These are phyloP conservation scores for Zalophus californianus DNA, from an alignment of 2,797 vertebrate species.

Conservation along the genomic window DNA sequence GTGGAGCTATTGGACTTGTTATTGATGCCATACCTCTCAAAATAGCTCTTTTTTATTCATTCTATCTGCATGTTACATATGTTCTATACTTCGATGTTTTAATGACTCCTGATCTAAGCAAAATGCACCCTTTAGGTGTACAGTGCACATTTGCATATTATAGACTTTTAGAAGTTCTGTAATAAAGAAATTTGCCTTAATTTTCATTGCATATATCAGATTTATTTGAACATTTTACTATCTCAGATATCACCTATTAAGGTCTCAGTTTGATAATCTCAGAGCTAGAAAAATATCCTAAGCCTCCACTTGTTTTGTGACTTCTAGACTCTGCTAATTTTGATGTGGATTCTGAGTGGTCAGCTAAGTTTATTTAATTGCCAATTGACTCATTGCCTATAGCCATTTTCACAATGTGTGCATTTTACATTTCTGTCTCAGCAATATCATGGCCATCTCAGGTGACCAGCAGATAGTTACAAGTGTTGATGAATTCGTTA, in stretches of 20 bases:
- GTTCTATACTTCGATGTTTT: background rate
- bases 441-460: background rate
- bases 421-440: background rate
- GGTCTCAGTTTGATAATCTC: constrained; percentile 6
- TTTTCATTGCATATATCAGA: background rate
- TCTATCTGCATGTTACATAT: background rate
- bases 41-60: background rate
- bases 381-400: background rate
- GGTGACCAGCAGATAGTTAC: background rate
- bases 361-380: background rate
- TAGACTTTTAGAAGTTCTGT: background rate
- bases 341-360: background rate
- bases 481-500: background rate
- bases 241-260: constrained; percentile 5
- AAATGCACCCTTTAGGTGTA: background rate
- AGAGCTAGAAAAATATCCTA: constrained; percentile 7
- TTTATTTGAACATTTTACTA: constrained; percentile 33
- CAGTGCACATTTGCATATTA: background rate
- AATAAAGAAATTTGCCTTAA: background rate
- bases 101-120: background rate
- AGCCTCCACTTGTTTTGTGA: background rate
- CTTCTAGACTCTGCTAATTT: background rate
- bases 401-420: background rate
- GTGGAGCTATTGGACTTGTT: background rate
- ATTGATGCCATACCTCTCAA: background rate